Evolutionary conservation across 2,888 invertebrate genomes (phyloP), one percentile per base, ranked within the genome.

Genomic region (Spatulosminthurus flaviceps): DNA sequence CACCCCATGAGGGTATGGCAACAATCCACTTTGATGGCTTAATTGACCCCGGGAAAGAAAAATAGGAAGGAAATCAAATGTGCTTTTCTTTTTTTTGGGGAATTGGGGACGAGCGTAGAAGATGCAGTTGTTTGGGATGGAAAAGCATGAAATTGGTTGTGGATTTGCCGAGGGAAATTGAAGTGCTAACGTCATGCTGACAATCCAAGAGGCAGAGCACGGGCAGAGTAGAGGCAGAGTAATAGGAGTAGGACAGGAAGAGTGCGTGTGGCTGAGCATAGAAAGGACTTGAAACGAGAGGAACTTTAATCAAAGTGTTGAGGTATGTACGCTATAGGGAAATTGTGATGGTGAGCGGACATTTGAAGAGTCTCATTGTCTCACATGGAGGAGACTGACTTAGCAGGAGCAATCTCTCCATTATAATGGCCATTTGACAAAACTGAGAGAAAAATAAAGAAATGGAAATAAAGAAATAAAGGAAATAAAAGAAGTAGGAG

Each of bases 141-240:
- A 51, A 51, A 51, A 51, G 51, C 51, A 51, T 51, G 51, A 51
- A 51, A 51, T 51, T 34, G 34, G 34, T 34, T 13, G 19, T 51
- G 51, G 51, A 51, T 51, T 51, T 16, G 51, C 1, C 16, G 51
- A 16, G 51, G 51, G 51, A 22, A 22, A 22, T n/a, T n/a, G 4
- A 64, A 64, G 24, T 64, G 64, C 64, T 22, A 64, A 24, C 64
- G 64, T 64, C 64, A 64, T 64, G 64, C 64, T 64, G 64, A 64
- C 64, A 64, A 24, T 64, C 16, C 19, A n/a, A n/a, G 51, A 4
- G 19, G n/a, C n/a, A 19, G 51, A 51, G 51, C 51, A 66, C 16
- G n/a, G 64, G 11, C 13, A n/a, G 7, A 64, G 21, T 11, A 64
- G 24, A 64, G 21, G 24, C 21, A 7, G 24, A 64, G 11, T 64